Evolutionary conservation across 2,113 vertebrate species (phyloP), one percentile per base, ranked within the genome.

Genomic region (Peromyscus leucopus): DNA sequence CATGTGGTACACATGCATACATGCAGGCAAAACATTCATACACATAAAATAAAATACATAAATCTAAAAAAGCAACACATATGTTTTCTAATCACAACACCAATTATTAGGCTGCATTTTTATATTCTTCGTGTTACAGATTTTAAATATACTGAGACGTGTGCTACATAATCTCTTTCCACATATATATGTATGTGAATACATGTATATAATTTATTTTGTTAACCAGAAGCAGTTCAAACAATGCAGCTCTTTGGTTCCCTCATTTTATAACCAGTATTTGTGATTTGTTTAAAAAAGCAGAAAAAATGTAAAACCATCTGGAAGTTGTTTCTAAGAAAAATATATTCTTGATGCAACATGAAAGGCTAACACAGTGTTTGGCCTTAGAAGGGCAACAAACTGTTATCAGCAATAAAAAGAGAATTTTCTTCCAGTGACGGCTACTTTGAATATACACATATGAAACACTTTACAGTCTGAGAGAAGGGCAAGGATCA

Each of bases 101-200:
- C 57, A 85, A 96, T 13, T 88, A 1, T 39, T 93, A 94, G 48
- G 67, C 61, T 95, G 9, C 36, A 90, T 61, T 93, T 91, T 94
- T 89, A 89, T 65, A 7, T 88, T 92, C 79, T 95, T 97, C 26
- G 87, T 65, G 83, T 95, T 84, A 42, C 91, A 71, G 59, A 59
- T 90, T 92, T 93, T 91, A 95, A 97, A 96, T 10, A 88, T 90
- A 89, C 39, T 83, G n/a, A 95, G 95, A 94, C 80, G 39, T 61
- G 19, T 33, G 57, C 33, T 71, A n/a, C 12, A 84, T 42, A 71
- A n/a, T 67, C 42, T 80, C n/a, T 74, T 17, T 42, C 26, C 22
- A 55, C 48, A n/a, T 28, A 51, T 67, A 33, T 5, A 69, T 22
- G 36, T 28, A 24, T 63, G 24, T 31, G 2, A 26, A 24, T 48